Evolutionary conservation across 2,113 vertebrate species (phyloP).

Genomic region (Galbula dea): DNA sequence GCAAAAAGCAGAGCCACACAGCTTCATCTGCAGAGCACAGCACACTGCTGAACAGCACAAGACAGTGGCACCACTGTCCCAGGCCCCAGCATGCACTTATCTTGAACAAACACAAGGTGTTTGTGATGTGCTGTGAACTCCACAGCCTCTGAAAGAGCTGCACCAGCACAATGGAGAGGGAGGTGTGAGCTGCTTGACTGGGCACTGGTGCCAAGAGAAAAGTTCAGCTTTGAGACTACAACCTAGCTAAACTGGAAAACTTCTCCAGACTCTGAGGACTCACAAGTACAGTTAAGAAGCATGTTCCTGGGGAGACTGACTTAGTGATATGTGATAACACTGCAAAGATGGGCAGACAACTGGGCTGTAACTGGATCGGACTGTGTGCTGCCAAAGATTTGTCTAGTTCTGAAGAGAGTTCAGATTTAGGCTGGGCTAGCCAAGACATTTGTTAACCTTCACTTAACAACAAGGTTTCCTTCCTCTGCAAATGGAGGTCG

Average conservation of each 20-base stretch:
- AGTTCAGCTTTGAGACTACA: neutral
- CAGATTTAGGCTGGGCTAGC: neutral
- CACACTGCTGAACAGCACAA: no score
- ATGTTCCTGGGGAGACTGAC: neutral
- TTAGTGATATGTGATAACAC: constrained; percentile 48
- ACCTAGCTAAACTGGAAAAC: neutral
- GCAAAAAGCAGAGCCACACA: neutral
- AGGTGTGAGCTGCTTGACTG: neutral
- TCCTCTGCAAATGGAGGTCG: neutral
- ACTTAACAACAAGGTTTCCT: neutral
- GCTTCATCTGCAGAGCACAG: neutral
- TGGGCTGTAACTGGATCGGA: constrained; percentile 48
- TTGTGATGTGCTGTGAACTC: neutral
- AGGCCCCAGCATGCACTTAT: neutral
- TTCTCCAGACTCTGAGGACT: neutral
- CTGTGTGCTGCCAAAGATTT: neutral
- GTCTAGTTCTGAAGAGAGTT: neutral
- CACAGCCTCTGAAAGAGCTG: neutral
- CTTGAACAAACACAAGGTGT: neutral
- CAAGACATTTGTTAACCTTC: constrained; percentile 10
- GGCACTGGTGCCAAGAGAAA: neutral
- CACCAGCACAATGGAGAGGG: neutral
- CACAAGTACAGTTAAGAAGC: constrained; percentile 11
- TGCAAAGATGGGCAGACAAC: constrained; percentile 31
- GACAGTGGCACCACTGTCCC: neutral